Percentiles rank a stretch among this genome's conserved stretches.
These are phyloP conservation scores for Nephrotoma flavescens DNA, from an alignment of 2,888 invertebrate species.

Conservation along the genomic window DNA sequence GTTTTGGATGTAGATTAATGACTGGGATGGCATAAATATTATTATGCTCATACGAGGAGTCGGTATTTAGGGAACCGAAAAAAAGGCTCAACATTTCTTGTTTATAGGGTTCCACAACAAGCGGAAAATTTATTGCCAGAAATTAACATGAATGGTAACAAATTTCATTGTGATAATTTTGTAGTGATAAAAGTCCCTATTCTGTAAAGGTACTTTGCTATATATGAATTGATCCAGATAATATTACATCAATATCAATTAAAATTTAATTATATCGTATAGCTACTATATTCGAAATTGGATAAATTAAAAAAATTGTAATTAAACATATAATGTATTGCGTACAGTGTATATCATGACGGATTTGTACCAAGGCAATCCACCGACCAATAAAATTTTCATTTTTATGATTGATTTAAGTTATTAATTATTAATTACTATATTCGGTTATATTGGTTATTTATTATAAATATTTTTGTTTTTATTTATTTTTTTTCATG, in stretches of 20 bases:
- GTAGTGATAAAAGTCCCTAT: no score
- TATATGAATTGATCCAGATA: background rate
- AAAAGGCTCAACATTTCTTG: background rate
- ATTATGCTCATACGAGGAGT: no score
- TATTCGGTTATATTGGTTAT: background rate
- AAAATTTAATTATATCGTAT: background rate
- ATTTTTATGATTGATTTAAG: background rate
- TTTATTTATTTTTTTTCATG: background rate
- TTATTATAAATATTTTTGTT: background rate
- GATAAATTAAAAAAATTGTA: background rate
- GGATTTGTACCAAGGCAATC: background rate
- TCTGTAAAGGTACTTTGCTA: no score
- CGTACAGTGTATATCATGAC: background rate
- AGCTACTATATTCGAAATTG: background rate
- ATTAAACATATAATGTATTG: background rate
- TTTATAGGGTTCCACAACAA: background rate
- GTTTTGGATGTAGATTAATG: background rate
- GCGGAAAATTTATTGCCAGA: background rate
- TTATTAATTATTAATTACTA: background rate
- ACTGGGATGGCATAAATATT: background rate
- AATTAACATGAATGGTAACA: background rate
- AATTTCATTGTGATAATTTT: background rate
- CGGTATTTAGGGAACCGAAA: background rate
- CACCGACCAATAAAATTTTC: background rate
- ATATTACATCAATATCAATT: background rate